Conservation (phyloP, 1,140 invertebrate species). For the Drosophila willistoni region DNA sequence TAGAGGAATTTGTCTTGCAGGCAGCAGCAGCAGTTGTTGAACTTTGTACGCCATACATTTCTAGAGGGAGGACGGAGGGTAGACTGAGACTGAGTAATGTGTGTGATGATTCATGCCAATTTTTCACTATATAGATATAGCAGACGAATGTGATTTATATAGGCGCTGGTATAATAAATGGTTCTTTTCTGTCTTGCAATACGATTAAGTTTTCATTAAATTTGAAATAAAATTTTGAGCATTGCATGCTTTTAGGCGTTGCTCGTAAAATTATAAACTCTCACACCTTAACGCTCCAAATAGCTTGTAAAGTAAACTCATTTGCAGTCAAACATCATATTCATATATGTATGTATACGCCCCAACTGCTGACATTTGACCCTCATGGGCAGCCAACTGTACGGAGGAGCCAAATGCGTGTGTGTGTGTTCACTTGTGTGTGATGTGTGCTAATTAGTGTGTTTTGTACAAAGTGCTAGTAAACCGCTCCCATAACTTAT, state of each 20-base stretch:
- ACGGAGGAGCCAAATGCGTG: background rate
- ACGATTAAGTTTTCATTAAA: background rate
- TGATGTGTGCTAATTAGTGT: conserved; percentile 57
- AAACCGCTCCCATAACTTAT: background rate
- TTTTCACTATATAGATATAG: conserved; percentile 10
- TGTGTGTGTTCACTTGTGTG: conserved; percentile 5
- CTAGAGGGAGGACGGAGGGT: background rate
- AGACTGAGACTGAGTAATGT: conserved; percentile 39
- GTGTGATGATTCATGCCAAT: conserved; percentile 55
- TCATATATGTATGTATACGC: conserved; percentile 9
- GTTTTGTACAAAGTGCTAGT: conserved; percentile 4
- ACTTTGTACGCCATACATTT: conserved; percentile 37
- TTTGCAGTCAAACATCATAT: conserved; percentile 48
- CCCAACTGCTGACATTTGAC: conserved; percentile 45
- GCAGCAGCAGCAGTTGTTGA: conserved; percentile 14
- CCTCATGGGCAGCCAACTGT: conserved; percentile 15
- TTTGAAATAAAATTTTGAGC: background rate
- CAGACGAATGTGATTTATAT: background rate
- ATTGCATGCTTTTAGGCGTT: conserved; percentile 40
- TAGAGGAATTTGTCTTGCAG: conserved; percentile 44
- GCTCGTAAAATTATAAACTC: background rate
- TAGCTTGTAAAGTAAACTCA: conserved; percentile 13
- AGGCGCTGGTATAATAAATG: background rate
- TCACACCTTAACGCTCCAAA: conserved; percentile 44
- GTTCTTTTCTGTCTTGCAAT: no score